Percentiles rank a stretch among this genome's conserved stretches.
Conservation (phyloP, 2,113 vertebrate species). For the pig (Sus scrofa) region T2T-Sscrofa CM000819.6:52183001-52183500, state of each 20-base stretch:
- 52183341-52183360: neutral
- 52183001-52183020: constrained; percentile 21
- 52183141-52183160: too few species aligned
- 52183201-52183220: too few species aligned
- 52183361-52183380: neutral
- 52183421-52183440: constrained; percentile 1
- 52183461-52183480: neutral
- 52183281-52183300: too few species aligned
- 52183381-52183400: neutral
- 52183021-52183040: constrained; percentile 1
- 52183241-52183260: too few species aligned
- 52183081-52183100: too few species aligned
- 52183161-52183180: too few species aligned
- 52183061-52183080: neutral
- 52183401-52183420: neutral
- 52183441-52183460: neutral
- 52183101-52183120: too few species aligned
- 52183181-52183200: too few species aligned
- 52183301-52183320: too few species aligned
- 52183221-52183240: too few species aligned
- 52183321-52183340: constrained; percentile 56
- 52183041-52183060: neutral
- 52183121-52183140: too few species aligned
- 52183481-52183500: neutral
- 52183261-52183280: too few species aligned